phyloP scores from a whole-genome alignment of 2,113 vertebrate genomes.

The Pachyramphus minor region DNA sequence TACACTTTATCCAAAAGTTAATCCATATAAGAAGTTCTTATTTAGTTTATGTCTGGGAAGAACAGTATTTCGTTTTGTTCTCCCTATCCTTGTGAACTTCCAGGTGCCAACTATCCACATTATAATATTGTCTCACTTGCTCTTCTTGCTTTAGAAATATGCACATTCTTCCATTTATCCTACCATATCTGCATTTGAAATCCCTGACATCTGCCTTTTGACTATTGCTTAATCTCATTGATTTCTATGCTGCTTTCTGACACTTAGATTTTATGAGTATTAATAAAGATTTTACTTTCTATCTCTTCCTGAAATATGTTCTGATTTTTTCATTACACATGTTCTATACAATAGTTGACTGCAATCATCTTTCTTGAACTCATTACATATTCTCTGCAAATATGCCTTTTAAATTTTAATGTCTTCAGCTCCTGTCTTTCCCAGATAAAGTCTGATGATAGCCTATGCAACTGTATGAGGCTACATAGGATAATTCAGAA shows the following conservation, averaged over 20 bases:
- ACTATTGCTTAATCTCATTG: conserved; percentile 49
- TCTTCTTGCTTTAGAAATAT: background rate
- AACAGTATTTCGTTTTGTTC: background rate
- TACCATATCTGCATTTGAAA: background rate
- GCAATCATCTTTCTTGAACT: conserved; percentile 43
- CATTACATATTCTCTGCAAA: conserved; percentile 48
- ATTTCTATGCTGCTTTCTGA: conserved; percentile 7
- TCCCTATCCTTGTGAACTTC: background rate
- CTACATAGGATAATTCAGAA: background rate
- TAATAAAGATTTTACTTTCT: conserved; percentile 57
- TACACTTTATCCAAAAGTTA: background rate
- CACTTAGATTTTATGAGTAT: conserved; percentile 42
- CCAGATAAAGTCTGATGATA: conserved; percentile 14
- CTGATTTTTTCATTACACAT: conserved; percentile 12
- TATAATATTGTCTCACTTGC: background rate
- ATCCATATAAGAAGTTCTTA: background rate
- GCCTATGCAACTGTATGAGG: background rate
- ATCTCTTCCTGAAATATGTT: conserved; percentile 25
- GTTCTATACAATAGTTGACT: conserved; percentile 7
- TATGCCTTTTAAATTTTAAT: conserved; percentile 55
- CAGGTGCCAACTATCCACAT: background rate
- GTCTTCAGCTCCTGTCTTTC: conserved; percentile 32
- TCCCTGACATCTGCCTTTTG: conserved; percentile 4
- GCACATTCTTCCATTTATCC: background rate
- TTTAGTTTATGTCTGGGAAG: background rate